A percentile compares a stretch with the other conserved stretches of the same genome.
Conservation (phyloP, 1,140 invertebrate genomes). For the Ceratina japonica region DNA sequence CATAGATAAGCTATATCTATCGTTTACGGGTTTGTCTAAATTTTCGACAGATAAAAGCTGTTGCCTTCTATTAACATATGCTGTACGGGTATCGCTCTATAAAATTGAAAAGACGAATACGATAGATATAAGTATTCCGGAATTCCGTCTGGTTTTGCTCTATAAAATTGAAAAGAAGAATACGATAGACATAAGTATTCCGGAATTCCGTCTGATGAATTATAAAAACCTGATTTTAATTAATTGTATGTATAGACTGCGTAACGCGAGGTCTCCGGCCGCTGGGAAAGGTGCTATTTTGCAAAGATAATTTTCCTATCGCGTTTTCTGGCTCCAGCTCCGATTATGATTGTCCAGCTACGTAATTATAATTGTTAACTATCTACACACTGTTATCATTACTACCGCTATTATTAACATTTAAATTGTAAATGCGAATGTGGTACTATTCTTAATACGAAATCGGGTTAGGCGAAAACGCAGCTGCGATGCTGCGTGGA, state of each 20-base stretch:
- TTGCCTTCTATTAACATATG: neutral
- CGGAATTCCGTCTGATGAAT: too few relatives aligned
- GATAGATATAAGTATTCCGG: neutral
- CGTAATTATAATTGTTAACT: slow-evolving; percentile 50
- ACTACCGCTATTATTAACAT: slow-evolving; percentile 39
- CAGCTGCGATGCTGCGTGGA: neutral
- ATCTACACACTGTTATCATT: slow-evolving; percentile 48
- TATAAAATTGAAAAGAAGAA: neutral
- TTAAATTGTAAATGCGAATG: slow-evolving; percentile 12
- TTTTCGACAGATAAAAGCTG: too few relatives aligned
- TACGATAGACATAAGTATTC: neutral
- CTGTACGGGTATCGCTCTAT: too few relatives aligned
- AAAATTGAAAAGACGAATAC: neutral
- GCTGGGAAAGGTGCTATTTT: slow-evolving; percentile 61
- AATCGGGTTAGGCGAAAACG: neutral
- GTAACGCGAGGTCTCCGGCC: slow-evolving; percentile 17
- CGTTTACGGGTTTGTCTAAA: too few relatives aligned
- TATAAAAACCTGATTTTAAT: neutral
- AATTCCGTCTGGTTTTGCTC: too few relatives aligned
- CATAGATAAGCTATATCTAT: too few relatives aligned
- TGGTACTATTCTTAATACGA: slow-evolving; percentile 28
- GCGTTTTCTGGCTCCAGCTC: slow-evolving; percentile 34
- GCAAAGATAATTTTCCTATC: slow-evolving; percentile 48
- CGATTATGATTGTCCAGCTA: slow-evolving; percentile 28
- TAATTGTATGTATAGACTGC: neutral